These are phyloP conservation scores for Todiramphus saurophagus DNA, from an alignment of 2,113 vertebrate genomes.

Conservation along the genomic window DNA sequence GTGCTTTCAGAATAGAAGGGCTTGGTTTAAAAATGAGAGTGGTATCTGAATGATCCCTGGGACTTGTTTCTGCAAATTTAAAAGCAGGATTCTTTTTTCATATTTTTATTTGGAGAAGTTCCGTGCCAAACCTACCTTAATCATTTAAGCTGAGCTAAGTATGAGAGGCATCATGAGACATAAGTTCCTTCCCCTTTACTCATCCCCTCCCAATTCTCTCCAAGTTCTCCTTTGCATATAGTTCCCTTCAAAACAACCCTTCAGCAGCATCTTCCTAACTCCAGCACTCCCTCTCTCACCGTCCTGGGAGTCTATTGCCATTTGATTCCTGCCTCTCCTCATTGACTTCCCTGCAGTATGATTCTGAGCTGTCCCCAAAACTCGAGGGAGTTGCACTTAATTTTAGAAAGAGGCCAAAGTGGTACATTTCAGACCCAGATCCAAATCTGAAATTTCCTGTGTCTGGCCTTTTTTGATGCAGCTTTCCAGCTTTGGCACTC, in stretches of 20 bases:
- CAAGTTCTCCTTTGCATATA: background rate
- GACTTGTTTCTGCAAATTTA: background rate
- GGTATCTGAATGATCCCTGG: background rate
- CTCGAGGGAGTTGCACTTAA: background rate
- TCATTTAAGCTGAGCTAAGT: background rate
- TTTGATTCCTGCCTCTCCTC: background rate
- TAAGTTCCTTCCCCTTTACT: conserved; percentile 34
- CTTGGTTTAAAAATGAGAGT: background rate
- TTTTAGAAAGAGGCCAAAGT: background rate
- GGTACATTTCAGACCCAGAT: background rate
- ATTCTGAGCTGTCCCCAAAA: background rate
- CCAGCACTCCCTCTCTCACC: background rate
- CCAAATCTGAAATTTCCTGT: conserved; percentile 14
- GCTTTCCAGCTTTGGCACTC: conserved; percentile 34
- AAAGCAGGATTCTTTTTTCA: conserved; percentile 2
- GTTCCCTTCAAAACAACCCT: background rate
- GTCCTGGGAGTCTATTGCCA: background rate
- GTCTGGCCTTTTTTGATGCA: background rate
- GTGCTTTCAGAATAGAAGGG: background rate
- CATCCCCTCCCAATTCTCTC: background rate
- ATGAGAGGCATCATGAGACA: background rate
- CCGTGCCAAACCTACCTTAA: background rate
- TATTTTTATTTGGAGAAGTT: background rate
- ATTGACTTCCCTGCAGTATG: background rate
- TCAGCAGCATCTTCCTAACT: background rate